phyloP scores from a whole-genome alignment of 2,113 vertebrate species.

The Myanophis thanlyinensis region DNA sequence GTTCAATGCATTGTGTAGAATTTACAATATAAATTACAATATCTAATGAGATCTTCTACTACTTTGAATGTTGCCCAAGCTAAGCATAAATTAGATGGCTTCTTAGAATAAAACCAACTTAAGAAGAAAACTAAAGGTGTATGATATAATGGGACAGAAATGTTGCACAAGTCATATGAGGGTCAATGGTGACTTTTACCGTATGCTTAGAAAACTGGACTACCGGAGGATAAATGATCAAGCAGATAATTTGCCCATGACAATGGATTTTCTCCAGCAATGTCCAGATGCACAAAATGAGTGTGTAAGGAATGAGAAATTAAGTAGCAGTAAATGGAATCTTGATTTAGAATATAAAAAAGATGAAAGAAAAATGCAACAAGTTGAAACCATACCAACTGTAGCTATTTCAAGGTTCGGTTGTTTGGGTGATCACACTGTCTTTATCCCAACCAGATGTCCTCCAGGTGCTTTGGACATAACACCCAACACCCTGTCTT shows the following conservation, averaged over 20 bases:
- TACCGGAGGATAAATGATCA: background rate
- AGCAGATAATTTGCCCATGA: background rate
- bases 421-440: background rate
- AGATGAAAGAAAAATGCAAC: background rate
- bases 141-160: constrained; percentile 18
- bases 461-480: background rate
- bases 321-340: background rate
- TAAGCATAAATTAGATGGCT: constrained; percentile 42
- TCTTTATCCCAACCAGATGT: background rate
- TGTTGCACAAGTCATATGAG: constrained; percentile 15
- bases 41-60: constrained; percentile 61
- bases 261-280: background rate
- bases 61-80: constrained; percentile 59
- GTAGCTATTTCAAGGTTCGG: background rate
- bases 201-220: background rate
- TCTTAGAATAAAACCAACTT: background rate
- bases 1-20: constrained; percentile 51
- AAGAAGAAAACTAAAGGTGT: constrained; percentile 31
- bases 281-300: background rate
- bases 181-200: background rate
- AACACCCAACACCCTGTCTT: background rate
- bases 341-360: background rate
- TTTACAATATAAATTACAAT: constrained; percentile 68
- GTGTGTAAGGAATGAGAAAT: background rate
- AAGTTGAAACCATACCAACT: background rate